Base-by-base conservation (phyloP, 2,888 invertebrate species). In the Dynastes tityus region DNA sequence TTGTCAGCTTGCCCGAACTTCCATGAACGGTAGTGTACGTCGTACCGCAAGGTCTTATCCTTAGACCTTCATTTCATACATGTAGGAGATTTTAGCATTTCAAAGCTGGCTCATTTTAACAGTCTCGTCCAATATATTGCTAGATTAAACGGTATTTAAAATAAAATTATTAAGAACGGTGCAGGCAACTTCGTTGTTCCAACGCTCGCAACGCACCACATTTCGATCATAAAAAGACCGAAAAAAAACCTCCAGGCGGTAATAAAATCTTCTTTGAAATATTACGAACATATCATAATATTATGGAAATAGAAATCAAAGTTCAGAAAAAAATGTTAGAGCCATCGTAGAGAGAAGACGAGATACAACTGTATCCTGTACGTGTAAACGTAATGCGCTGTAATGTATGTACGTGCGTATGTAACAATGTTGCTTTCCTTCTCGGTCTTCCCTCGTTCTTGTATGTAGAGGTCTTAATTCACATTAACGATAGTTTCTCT, bases 281-380 rank as follows among this genome's bases (percentile, higher is more conserved):
- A 71, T 78, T 65, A 80, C 76, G 86, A 86, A 86, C 86, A 85
- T 85, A 87, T 87, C 86, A 87, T 86, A 87, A 87, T 87, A 87
- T 87, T 87, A 86, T 87, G 85, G 84, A 86, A 79, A 40, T 61
- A 64, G 55, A 64, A 78, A 67, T 58, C 65, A 67, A 55, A 61
- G 27, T 61, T 45, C 22, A 51, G n/a, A 55, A n/a, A 68, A 37
- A 49, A 61, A 70, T 70, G 22, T 22, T 67, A 74, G 51, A 55
- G 65, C 51, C 55, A 55, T 78, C 78, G 53, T 74, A 65, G 61
- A 55, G 61, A 58, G 37, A 27, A 80, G 88, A 88, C 85, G 85
- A 83, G 87, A 85, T 86, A 87, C 88, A 88, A 88, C 88, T 88
- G 88, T 87, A 88, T 88, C 87, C 88, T 87, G 87, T 75, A 68